A percentile compares a stretch with the other conserved stretches of the same genome.
These are phyloP conservation scores for Neuroscelio doddi DNA, from an alignment of 2,888 invertebrate species.

Conservation along the genomic window DNA sequence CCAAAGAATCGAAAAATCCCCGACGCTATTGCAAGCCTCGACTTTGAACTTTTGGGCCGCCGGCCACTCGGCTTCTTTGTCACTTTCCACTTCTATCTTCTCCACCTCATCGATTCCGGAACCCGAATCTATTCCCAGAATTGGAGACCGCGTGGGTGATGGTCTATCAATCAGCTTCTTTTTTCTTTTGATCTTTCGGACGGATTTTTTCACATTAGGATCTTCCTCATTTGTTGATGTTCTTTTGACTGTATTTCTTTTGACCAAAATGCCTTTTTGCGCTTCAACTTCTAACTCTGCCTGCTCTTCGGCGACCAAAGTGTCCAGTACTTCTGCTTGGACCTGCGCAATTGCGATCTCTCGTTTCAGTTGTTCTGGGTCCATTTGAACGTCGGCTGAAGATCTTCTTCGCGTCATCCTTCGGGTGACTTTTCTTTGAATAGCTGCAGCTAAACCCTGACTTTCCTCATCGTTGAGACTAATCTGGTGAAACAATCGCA, in stretches of 20 bases:
- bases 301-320: conserved; percentile 67
- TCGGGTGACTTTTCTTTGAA: conserved; percentile 62
- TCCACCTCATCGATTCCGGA: conserved; percentile 36
- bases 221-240: conserved; percentile 1
- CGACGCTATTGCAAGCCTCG: conserved; percentile 66
- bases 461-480: conserved; percentile 48
- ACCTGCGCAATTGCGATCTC: conserved; percentile 65
- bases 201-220: conserved; percentile 13
- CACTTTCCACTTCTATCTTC: too few relatives aligned
- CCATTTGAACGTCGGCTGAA: conserved; percentile 62
- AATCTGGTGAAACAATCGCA: conserved; percentile 53
- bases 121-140: conserved; percentile 7
- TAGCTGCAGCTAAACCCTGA: conserved; percentile 54
- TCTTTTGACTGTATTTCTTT: conserved; percentile 29
- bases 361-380: conserved; percentile 61
- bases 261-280: conserved; percentile 57
- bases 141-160: conserved; percentile 29
- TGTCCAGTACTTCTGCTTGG: conserved; percentile 67
- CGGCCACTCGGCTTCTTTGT: conserved; percentile 29
- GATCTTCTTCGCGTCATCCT: conserved; percentile 65
- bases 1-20: conserved; percentile 63
- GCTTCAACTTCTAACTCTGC: conserved; percentile 65
- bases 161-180: conserved; percentile 53
- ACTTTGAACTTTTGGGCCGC: conserved; percentile 55
- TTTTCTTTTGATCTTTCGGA: conserved; percentile 53